A percentile compares a stretch with the other conserved stretches of the same genome.
phyloP scores from a whole-genome alignment of 2,113 vertebrate genomes.

The Otolemur garnettii region DNA sequence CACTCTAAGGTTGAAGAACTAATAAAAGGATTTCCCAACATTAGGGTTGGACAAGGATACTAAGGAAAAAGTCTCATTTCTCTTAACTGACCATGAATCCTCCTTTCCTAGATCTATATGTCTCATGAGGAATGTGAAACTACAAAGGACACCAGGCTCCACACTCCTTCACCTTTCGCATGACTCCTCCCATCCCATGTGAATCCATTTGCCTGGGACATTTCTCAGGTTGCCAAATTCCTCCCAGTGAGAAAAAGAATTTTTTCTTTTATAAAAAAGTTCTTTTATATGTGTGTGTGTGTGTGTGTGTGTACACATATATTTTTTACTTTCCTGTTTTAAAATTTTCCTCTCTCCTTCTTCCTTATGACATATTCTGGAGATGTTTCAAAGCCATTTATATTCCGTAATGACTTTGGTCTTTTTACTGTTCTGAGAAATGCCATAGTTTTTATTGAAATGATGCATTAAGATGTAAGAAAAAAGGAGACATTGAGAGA shows the following conservation, averaged over 20 bases:
- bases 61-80: conserved; percentile 14
- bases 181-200: neutral
- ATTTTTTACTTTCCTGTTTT: conserved; percentile 6
- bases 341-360: conserved; percentile 68
- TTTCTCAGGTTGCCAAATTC: conserved; percentile 26
- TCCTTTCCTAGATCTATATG: neutral
- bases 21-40: neutral
- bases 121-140: neutral
- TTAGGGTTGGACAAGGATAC: neutral
- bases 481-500: neutral
- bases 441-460: conserved; percentile 58
- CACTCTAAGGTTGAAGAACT: neutral
- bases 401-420: conserved; percentile 61
- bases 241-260: neutral
- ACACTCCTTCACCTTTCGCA: neutral
- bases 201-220: neutral
- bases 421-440: conserved; percentile 70
- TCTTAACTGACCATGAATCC: neutral
- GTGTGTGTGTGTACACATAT: too few relatives aligned
- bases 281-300: too few relatives aligned
- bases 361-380: conserved; percentile 69
- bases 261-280: neutral
- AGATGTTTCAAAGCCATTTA: conserved; percentile 65
- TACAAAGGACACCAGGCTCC: neutral
- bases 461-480: conserved; percentile 50